These are phyloP conservation scores for Isurus oxyrinchus DNA, from an alignment of 2,113 vertebrate genomes.

Conservation along the genomic window DNA sequence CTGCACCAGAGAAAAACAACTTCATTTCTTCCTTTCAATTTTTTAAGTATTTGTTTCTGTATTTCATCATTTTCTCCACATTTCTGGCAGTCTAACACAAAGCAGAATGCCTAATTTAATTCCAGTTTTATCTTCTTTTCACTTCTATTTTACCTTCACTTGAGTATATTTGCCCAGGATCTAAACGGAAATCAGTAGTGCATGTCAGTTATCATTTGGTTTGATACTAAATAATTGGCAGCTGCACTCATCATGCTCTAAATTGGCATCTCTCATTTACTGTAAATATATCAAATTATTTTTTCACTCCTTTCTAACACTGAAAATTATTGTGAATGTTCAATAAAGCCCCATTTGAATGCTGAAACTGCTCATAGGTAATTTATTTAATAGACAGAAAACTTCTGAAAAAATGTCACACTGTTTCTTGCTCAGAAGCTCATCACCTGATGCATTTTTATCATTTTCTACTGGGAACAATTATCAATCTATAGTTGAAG, in stretches of 20 bases:
- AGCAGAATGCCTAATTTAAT: not conserved
- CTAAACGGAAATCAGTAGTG: not conserved
- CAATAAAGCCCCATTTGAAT: not conserved
- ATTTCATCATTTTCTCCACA: not conserved
- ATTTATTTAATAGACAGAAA: not conserved
- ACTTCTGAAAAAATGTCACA: not conserved
- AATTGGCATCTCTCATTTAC: conserved; percentile 1
- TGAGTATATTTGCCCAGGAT: not conserved
- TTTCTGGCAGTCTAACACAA: not conserved
- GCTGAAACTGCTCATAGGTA: not conserved
- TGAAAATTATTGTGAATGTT: not conserved
- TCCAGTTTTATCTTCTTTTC: not conserved
- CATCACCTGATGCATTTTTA: not conserved
- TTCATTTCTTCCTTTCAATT: not conserved
- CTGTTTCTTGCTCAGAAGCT: not conserved
- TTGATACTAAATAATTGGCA: not conserved
- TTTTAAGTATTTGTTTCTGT: not conserved
- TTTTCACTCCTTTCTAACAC: not conserved
- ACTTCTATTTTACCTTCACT: not conserved
- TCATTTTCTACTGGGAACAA: not conserved
- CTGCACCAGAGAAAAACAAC: not conserved
- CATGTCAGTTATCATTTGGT: not conserved
- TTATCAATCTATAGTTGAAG: not conserved
- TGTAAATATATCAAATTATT: not conserved
- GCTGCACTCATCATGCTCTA: conserved; percentile 6